phyloP scores from a whole-genome alignment of 1,140 invertebrate genomes.

The Diabrotica undecimpunctata region DNA sequence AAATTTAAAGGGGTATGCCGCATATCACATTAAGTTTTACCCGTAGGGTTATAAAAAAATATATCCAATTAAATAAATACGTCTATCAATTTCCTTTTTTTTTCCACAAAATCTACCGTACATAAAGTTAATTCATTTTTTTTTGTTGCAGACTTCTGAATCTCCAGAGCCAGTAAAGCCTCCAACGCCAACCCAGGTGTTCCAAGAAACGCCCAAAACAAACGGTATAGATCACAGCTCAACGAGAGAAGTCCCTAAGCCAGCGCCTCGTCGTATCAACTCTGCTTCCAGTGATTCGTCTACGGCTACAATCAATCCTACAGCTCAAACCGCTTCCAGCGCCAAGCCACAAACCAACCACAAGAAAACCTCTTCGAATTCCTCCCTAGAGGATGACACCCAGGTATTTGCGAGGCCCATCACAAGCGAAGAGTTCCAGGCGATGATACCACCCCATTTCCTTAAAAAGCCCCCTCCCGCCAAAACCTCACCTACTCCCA shows the following conservation, averaged over 20 bases:
- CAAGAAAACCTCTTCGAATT: constrained; percentile 39
- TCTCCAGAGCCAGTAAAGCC: constrained; percentile 16
- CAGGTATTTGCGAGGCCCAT: constrained; percentile 70
- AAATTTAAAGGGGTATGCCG: too few relatives aligned
- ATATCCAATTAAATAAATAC: too few relatives aligned
- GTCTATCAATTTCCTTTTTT: too few relatives aligned
- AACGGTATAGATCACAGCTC: constrained; percentile 34
- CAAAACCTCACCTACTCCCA: constrained; percentile 42
- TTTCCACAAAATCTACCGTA: too few relatives aligned
- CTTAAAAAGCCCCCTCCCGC: constrained; percentile 47
- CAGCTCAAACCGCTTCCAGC: constrained; percentile 18
- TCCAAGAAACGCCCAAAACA: constrained; percentile 26
- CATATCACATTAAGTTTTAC: too few relatives aligned
- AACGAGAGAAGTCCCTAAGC: constrained; percentile 40
- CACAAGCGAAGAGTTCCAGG: constrained; percentile 89
- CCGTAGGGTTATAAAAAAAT: too few relatives aligned
- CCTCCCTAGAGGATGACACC: constrained; percentile 45
- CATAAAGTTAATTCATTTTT: too few relatives aligned
- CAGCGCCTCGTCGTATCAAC: constrained; percentile 41
- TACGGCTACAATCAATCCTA: constrained; percentile 25
- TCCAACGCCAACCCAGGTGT: constrained; percentile 8
- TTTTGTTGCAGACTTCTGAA: constrained; percentile 3
- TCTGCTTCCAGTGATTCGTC: constrained; percentile 18
- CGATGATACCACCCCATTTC: constrained; percentile 89
- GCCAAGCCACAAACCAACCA: constrained; percentile 38